phyloP scores from a whole-genome alignment of 2,113 vertebrate species.

The Rynchops niger region DNA sequence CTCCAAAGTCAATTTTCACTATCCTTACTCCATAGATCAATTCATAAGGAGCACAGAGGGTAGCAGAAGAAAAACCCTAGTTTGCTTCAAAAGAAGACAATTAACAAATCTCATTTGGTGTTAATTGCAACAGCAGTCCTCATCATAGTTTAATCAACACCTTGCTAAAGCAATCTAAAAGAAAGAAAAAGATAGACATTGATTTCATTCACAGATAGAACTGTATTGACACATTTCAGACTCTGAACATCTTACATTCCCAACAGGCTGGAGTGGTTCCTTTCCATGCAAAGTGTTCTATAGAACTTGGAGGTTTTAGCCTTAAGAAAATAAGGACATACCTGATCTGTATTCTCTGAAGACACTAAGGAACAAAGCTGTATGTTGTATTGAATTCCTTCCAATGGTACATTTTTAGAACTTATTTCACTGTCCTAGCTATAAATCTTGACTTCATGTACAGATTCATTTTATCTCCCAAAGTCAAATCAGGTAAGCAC shows the following conservation, averaged over 20 bases:
- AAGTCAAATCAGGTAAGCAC: background rate
- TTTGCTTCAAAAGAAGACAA: slow-evolving; percentile 48
- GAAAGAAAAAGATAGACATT: background rate
- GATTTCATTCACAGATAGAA: slow-evolving; percentile 33
- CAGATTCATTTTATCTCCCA: background rate
- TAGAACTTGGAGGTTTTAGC: background rate
- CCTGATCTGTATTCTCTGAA: background rate
- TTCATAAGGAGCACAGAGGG: background rate
- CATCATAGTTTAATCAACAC: slow-evolving; percentile 62
- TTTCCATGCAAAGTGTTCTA: background rate
- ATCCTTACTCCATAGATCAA: background rate
- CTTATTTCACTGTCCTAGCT: background rate
- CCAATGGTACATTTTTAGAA: background rate
- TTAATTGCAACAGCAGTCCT: slow-evolving; percentile 43
- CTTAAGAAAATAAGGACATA: background rate
- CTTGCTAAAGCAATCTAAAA: slow-evolving; percentile 34
- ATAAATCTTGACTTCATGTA: background rate
- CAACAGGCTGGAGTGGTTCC: background rate
- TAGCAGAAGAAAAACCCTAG: background rate
- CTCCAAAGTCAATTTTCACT: slow-evolving; percentile 39
- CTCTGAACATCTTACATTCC: background rate
- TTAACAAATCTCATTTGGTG: slow-evolving; percentile 54
- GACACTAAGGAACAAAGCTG: background rate
- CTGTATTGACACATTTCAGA: background rate
- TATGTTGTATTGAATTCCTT: background rate